Evolutionary conservation across 64 coral and sea anemone genomes (phyloP).

Genomic region (Actinia tenebrosa): DNA sequence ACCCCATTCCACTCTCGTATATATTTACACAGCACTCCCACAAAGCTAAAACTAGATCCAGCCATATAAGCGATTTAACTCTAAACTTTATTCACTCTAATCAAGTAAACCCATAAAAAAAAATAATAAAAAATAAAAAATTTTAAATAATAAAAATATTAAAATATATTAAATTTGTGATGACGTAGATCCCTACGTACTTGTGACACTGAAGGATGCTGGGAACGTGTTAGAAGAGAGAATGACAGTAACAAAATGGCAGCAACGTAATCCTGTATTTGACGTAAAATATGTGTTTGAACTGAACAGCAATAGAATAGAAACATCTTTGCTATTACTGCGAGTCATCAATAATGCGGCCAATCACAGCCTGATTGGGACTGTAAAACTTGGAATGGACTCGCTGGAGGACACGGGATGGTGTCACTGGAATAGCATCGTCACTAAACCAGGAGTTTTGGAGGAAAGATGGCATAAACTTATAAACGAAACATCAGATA

Average conservation of each 20-base stretch:
- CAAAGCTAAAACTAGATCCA: background rate
- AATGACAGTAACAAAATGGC: background rate
- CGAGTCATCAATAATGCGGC: slow-evolving; percentile 7
- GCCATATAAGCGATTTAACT: background rate
- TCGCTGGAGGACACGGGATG: background rate
- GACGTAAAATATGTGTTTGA: slow-evolving; percentile 3
- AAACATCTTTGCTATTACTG: background rate
- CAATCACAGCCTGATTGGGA: slow-evolving; percentile 21
- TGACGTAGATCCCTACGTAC: slow-evolving; percentile 13
- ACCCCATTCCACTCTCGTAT: background rate
- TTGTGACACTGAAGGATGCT: slow-evolving; percentile 27
- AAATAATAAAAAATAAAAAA: too few species aligned
- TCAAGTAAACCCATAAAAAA: too few species aligned
- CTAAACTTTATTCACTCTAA: too few species aligned
- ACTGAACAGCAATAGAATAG: background rate
- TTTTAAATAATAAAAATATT: too few species aligned
- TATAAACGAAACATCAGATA: background rate
- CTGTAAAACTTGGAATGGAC: slow-evolving; percentile 24
- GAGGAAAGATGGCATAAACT: slow-evolving; percentile 13
- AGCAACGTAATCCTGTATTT: slow-evolving; percentile 4
- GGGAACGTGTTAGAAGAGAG: slow-evolving; percentile 6
- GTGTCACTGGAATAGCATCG: slow-evolving; percentile 4
- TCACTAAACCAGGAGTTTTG: background rate
- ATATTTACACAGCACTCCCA: background rate
- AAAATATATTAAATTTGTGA: background rate